These are phyloP conservation scores for Premnoplex brunnescens DNA, from an alignment of 2,797 vertebrate species.

Conservation along the genomic window DNA sequence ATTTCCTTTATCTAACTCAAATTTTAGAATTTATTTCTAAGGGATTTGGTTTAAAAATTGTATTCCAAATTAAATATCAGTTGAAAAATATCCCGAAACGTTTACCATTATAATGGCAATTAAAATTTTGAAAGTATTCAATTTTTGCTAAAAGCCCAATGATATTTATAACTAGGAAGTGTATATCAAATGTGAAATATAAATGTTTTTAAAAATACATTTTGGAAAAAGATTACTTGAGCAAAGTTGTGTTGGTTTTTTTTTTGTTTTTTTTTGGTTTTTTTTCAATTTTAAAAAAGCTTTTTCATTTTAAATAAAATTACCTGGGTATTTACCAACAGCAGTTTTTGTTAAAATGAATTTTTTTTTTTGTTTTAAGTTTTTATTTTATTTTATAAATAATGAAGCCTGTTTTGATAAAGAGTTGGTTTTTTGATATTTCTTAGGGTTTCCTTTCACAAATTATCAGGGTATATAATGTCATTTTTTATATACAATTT, in stretches of 20 bases:
- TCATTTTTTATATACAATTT: not conserved
- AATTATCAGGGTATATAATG: not conserved
- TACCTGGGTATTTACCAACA: not conserved
- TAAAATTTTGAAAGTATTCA: not conserved
- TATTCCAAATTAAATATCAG: not conserved
- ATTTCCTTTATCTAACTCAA: not conserved
- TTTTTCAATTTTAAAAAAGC: not conserved
- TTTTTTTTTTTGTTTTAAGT: not conserved
- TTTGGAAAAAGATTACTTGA: not conserved
- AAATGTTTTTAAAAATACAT: not conserved
- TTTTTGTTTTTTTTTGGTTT: too few species aligned
- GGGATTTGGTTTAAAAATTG: not conserved
- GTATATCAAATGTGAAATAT: not conserved
- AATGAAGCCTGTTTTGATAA: not conserved
- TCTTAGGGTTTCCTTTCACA: not conserved
- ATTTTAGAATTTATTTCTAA: not conserved
- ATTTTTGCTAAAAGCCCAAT: not conserved
- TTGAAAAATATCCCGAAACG: not conserved
- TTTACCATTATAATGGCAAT: not conserved
- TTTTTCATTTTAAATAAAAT: not conserved
- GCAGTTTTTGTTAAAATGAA: not conserved
- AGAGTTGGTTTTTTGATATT: not conserved
- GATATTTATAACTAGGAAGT: not conserved
- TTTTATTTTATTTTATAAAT: not conserved
- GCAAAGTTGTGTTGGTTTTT: too few species aligned